Evolutionary conservation across 2,888 invertebrate species (phyloP), one percentile per base, ranked within the genome.

Genomic region (Chloroclystis v-ata): DNA sequence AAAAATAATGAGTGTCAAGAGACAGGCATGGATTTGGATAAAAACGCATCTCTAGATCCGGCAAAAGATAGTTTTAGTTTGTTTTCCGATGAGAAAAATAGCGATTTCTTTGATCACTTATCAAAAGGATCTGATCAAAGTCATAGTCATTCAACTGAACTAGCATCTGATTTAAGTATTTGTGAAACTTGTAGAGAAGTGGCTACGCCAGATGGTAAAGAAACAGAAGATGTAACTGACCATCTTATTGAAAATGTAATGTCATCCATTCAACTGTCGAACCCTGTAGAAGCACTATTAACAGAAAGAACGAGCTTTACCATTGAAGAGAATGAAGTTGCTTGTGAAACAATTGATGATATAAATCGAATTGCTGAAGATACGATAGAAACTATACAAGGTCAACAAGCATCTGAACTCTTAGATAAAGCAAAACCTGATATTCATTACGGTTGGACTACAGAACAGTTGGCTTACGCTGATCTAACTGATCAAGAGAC

Each of bases 241-340:
- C 76, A 86, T 37, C 53, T 87, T 8, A 84, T 86, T 40, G 82
- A 85, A 57, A 86, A 87, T 50, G 78, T 87, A 28, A 84, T 74
- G 26, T 73, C 84, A 2, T 82, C 76, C 1, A 78, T 86, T 56
- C 82, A 79, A 43, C 63, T 85, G n/a, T 70, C 67, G 0, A 82
- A 86, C 57, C 72, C 85, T 1, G 79, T 85, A 9, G 79, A 74
- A 66, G 78, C 67, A 2, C 69, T 72, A 2, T 50, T 82, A 1
- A 53, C 72, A 28, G 78, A 75, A 52, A 59, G 39, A 32, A 52
- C 49, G 49, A 4, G 54, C 53, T 28, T 20, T 35, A 11, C 20
- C 6, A 11, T 35, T 16, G 35, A 35, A 20, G 35, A 35, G 20
- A 20, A 20, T 3, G 11, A 1, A 16, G 1, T n/a, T 20, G 10